Evolutionary conservation across 2,888 invertebrate genomes (phyloP).

Genomic region (Tetanocera ferruginea): DNA sequence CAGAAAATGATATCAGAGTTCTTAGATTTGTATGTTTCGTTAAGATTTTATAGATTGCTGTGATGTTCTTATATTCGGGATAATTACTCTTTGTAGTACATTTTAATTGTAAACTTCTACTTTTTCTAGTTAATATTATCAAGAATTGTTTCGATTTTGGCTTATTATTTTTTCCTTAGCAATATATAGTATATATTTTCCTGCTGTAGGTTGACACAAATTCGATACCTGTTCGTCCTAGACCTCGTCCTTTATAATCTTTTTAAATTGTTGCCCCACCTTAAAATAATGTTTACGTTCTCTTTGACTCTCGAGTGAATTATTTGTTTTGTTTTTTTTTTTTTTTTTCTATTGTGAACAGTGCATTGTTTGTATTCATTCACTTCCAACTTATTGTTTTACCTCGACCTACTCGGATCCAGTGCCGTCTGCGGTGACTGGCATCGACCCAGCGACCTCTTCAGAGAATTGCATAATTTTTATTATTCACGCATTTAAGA

Average conservation of each 20-base stretch:
- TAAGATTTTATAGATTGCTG: too few relatives aligned
- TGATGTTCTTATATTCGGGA: too few relatives aligned
- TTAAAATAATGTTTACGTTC: background rate
- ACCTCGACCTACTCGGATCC: background rate
- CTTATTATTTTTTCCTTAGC: too few relatives aligned
- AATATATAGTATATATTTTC: too few relatives aligned
- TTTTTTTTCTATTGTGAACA: background rate
- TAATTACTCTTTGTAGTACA: too few relatives aligned
- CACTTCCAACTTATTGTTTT: background rate
- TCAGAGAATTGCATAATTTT: constrained; percentile 28
- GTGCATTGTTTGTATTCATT: constrained; percentile 2
- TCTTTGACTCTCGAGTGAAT: constrained; percentile 16
- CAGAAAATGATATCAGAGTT: too few relatives aligned
- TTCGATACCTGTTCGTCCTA: too few relatives aligned
- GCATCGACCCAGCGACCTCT: constrained; percentile 12
- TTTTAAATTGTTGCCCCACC: background rate
- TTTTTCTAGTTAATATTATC: too few relatives aligned
- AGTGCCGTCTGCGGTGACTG: constrained; percentile 5
- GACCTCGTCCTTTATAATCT: background rate
- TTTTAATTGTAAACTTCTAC: too few relatives aligned
- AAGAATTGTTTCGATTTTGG: too few relatives aligned
- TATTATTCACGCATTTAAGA: constrained; percentile 14
- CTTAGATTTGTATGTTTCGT: too few relatives aligned
- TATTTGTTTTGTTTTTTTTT: constrained; percentile 15
- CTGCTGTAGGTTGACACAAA: too few relatives aligned